These are phyloP conservation scores for Asarcornis scutulata DNA, from an alignment of 2,113 vertebrate genomes.

Conservation along the genomic window DNA sequence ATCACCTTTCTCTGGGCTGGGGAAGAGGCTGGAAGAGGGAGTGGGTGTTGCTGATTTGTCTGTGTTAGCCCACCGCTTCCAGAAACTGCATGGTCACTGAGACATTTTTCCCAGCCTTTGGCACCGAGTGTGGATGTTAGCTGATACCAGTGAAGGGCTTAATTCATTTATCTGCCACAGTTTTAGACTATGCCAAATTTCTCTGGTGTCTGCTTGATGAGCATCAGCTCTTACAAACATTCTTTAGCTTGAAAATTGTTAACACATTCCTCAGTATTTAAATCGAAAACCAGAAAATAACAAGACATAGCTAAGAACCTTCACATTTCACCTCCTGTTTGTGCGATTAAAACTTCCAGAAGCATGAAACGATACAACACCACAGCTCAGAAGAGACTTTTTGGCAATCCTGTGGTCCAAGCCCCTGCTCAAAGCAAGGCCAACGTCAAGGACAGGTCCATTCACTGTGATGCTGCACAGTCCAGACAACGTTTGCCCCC, in stretches of 20 bases:
- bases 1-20: not conserved
- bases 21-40: not conserved
- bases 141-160: not conserved
- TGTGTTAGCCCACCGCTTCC: not conserved
- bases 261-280: not conserved
- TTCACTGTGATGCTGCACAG: not conserved
- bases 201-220: not conserved
- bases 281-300: not conserved
- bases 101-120: not conserved
- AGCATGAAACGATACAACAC: not conserved
- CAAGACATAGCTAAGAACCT: not conserved
- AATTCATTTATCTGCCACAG: slow-evolving; percentile 24
- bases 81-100: not conserved
- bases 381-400: not conserved
- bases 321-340: not conserved
- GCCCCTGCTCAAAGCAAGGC: not conserved
- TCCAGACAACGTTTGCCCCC: not conserved
- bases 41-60: not conserved
- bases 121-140: not conserved
- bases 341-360: not conserved
- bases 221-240: slow-evolving; percentile 15
- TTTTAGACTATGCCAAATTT: slow-evolving; percentile 19
- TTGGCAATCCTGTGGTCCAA: not conserved
- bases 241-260: not conserved
- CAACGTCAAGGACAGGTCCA: not conserved